Evolutionary conservation across 2,888 invertebrate genomes (phyloP), one percentile per base, ranked within the genome.

Genomic region (Allolobophora icterica): DNA sequence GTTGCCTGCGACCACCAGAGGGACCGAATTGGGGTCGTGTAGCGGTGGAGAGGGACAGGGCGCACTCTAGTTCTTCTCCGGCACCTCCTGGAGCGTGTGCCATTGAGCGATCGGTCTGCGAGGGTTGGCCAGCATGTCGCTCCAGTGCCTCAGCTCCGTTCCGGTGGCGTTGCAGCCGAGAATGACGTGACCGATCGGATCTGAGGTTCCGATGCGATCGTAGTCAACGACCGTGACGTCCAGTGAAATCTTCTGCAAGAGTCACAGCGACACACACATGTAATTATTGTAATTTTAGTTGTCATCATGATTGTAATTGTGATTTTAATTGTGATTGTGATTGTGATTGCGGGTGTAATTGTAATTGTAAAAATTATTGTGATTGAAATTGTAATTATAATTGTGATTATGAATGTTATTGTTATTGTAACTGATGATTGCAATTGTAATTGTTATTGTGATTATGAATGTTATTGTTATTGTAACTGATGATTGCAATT

Each of bases 171-270:
- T 98, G 96, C 98, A 99, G 91, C 99, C 99, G 94, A 99, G 97
- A 93, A 99, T 97, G 93, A 98, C 98, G 45, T 95, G 94, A 93
- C 99, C 99, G 95, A 99, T 99, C 90, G 99, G 99, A 96, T 99
- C 99, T 94, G 99, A 99, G 92, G 99, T 99, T 93, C 99, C 99
- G 96, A 99, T 99, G 96, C 99, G 98, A 96, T 99, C 99, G 96
- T 99, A 99, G 96, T 99, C 99, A 96, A 99, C 99, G 95, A 99
- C 99, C 93, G 99, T 99, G 95, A 99, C 97, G 96, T 98, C 97
- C 96, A 99, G 97, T 96, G 99, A 98, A 95, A 99, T 99, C 98
- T 99, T 99, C 99, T 99, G 97, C 52, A 89, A 84, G 34, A 35
- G 34, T 38, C 40, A 34, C 21, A 35, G 17, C 0, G 21, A 40